Conservation (phyloP, 2,888 invertebrate genomes). For the Drosophila gaucha region DNA sequence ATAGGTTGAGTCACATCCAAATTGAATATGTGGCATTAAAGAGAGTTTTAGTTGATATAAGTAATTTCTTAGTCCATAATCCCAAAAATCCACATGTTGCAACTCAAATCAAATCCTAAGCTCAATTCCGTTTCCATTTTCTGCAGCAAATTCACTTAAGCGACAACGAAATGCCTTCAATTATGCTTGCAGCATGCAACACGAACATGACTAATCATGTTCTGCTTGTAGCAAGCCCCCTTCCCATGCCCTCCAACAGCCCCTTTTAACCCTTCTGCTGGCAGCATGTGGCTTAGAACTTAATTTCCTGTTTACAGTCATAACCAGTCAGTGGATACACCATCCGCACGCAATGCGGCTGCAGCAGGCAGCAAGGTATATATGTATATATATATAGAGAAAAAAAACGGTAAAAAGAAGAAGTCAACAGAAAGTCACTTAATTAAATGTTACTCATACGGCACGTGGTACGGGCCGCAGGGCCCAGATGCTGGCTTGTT, state of each 20-base stretch:
- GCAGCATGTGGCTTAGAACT: slow-evolving; percentile 54
- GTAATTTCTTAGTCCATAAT: neutral
- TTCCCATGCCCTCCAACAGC: too few species aligned
- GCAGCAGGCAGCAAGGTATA: neutral
- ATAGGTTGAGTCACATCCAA: neutral
- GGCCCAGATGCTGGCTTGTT: slow-evolving; percentile 13
- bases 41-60: neutral
- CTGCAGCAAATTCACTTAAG: slow-evolving; percentile 54
- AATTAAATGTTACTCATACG: slow-evolving; percentile 72
- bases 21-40: neutral
- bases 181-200: slow-evolving; percentile 58
- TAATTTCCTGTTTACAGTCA: slow-evolving; percentile 68
- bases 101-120: slow-evolving; percentile 4
- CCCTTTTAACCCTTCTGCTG: neutral
- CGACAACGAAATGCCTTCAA: slow-evolving; percentile 60
- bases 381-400: too few species aligned
- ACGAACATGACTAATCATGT: slow-evolving; percentile 37
- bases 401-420: slow-evolving; percentile 3
- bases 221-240: slow-evolving; percentile 23
- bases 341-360: slow-evolving; percentile 31
- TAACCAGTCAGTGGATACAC: slow-evolving; percentile 41
- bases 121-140: slow-evolving; percentile 41
- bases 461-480: slow-evolving; percentile 25
- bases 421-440: slow-evolving; percentile 57
- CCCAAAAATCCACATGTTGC: neutral